Evolutionary conservation across 1,140 invertebrate genomes (phyloP).

Genomic region (Nasonia longicornis): DNA sequence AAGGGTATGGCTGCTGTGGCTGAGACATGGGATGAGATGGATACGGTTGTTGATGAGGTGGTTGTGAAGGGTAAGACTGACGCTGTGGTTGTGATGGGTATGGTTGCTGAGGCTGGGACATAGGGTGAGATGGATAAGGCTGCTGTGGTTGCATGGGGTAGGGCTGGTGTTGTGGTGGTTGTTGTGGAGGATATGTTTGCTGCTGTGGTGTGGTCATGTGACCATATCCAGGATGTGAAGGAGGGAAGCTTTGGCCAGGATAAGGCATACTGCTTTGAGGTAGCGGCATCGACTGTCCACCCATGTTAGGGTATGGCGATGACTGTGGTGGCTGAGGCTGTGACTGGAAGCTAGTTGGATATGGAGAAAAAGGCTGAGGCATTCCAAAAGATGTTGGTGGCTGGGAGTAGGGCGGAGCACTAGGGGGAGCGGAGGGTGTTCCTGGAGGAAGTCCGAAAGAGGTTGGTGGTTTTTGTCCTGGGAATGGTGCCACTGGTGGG

Average conservation of each 20-base stretch:
- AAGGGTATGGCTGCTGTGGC: conserved; percentile 17
- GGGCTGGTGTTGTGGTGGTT: conserved; percentile 17
- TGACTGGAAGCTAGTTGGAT: conserved; percentile 47
- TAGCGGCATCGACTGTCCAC: not conserved
- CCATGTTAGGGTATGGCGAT: conserved; percentile 6
- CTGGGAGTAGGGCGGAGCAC: conserved; percentile 52
- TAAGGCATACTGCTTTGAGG: conserved; percentile 7
- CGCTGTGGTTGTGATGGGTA: not conserved
- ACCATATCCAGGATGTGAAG: conserved; percentile 22
- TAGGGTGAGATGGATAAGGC: conserved; percentile 31
- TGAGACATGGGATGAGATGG: conserved; percentile 9
- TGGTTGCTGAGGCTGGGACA: conserved; percentile 5
- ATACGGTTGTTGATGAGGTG: conserved; percentile 9
- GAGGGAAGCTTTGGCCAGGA: not conserved
- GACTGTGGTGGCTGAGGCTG: conserved; percentile 40
- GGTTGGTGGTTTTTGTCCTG: conserved; percentile 61
- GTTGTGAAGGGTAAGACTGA: conserved; percentile 24
- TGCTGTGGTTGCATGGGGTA: not conserved
- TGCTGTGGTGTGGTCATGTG: conserved; percentile 17
- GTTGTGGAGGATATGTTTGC: conserved; percentile 35
- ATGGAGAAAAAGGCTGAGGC: conserved; percentile 57
- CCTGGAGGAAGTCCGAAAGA: conserved; percentile 64
- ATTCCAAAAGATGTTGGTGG: conserved; percentile 59
- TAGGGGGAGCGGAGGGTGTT: conserved; percentile 61
- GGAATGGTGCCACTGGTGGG: conserved; percentile 59